Evolutionary conservation across 2,113 vertebrate species (phyloP).

Genomic region (Campylorhamphus procurvoides): DNA sequence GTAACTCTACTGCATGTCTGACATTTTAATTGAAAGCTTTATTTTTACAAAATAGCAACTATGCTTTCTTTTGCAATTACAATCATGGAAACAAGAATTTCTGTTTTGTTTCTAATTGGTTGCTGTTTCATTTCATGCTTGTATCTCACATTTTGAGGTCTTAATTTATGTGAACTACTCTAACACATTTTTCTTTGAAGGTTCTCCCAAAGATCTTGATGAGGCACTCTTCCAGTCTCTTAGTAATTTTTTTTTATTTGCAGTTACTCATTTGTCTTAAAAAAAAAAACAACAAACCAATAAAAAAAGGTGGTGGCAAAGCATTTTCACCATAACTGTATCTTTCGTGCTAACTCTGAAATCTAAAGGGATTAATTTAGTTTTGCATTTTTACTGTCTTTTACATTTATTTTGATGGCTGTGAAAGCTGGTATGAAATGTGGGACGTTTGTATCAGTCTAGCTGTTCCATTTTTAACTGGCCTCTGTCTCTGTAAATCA

Average conservation of each 20-base stretch:
- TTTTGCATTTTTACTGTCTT: constrained; percentile 78
- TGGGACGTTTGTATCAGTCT: constrained; percentile 75
- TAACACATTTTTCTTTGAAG: constrained; percentile 88
- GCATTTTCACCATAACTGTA: constrained; percentile 71
- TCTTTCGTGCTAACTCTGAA: constrained; percentile 78
- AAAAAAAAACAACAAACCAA: constrained; percentile 25
- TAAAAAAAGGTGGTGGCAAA: background rate
- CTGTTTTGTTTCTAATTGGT: constrained; percentile 76
- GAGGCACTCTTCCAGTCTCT: constrained; percentile 83
- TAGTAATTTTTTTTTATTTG: constrained; percentile 85
- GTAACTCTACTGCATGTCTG: constrained; percentile 66
- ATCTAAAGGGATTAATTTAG: constrained; percentile 75
- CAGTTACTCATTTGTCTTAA: constrained; percentile 84
- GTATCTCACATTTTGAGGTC: constrained; percentile 77
- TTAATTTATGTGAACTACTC: constrained; percentile 83
- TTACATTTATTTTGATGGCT: constrained; percentile 82
- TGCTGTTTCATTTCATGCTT: constrained; percentile 83
- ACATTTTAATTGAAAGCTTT: constrained; percentile 58
- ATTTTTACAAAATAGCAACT: constrained; percentile 56
- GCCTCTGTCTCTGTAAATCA: constrained; percentile 76
- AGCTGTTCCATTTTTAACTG: constrained; percentile 78
- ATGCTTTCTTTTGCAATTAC: constrained; percentile 67
- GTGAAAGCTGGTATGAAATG: constrained; percentile 87
- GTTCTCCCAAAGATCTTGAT: constrained; percentile 86
- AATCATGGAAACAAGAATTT: constrained; percentile 51